Evolutionary conservation across 2,797 vertebrate species (phyloP).

Genomic region (Capromys pilorides): DNA sequence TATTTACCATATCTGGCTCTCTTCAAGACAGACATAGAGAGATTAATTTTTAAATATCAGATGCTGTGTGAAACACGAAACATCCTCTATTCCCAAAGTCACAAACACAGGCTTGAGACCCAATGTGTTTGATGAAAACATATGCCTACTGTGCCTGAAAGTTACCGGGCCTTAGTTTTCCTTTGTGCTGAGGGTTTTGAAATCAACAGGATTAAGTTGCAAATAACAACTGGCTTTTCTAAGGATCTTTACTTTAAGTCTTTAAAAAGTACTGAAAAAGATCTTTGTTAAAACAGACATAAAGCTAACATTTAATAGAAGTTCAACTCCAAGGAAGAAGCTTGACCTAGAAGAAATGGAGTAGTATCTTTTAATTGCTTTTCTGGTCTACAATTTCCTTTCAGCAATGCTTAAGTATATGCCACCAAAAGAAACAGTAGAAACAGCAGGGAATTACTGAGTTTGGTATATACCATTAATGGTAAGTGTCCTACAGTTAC

Average conservation of each 20-base stretch:
- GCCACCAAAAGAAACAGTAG: not conserved
- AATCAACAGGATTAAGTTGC: not conserved
- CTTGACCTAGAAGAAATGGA: not conserved
- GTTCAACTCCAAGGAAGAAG: not conserved
- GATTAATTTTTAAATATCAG: slow-evolving; percentile 18
- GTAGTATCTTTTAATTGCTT: not conserved
- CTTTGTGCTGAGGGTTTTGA: slow-evolving; percentile 22
- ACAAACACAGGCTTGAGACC: not conserved
- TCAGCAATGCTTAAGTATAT: not conserved
- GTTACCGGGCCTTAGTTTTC: not conserved
- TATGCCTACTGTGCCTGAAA: not conserved
- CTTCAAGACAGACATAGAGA: not conserved
- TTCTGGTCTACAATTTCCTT: not conserved
- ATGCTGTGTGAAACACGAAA: slow-evolving; percentile 30
- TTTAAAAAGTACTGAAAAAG: not conserved
- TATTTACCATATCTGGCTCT: not conserved
- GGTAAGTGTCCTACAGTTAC: not conserved
- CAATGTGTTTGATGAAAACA: not conserved
- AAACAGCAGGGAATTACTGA: not conserved
- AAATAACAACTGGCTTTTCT: slow-evolving; percentile 11
- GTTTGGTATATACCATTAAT: not conserved
- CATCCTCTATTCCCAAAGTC: slow-evolving; percentile 2
- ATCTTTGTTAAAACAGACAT: not conserved
- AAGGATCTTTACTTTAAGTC: slow-evolving; percentile 51
- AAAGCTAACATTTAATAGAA: not conserved